Conservation (phyloP, 1,140 invertebrate species). For the Eriocheir sinensis region DNA sequence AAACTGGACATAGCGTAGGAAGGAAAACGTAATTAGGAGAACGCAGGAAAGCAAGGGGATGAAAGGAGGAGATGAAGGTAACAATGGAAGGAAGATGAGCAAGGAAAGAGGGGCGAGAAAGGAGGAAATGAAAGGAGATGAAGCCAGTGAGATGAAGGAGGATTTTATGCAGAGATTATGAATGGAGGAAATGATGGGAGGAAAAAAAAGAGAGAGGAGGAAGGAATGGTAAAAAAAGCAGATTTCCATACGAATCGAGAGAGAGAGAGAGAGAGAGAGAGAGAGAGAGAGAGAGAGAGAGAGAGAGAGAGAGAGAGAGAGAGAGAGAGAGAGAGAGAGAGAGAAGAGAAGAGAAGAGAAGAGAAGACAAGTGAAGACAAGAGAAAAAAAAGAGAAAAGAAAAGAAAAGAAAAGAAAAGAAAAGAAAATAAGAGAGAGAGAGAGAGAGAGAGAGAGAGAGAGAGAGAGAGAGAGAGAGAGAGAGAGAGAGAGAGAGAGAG, state of each 20-base stretch:
- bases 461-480: background rate
- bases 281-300: constrained; percentile 42
- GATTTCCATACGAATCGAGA: too few relatives aligned
- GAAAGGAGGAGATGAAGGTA: background rate
- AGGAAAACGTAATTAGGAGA: too few relatives aligned
- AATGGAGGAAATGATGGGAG: background rate
- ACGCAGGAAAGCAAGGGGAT: background rate
- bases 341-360: background rate
- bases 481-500: background rate
- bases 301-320: background rate
- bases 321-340: background rate
- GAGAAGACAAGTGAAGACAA: background rate
- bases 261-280: constrained; percentile 45
- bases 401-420: background rate
- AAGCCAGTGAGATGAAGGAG: background rate
- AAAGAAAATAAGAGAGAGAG: background rate
- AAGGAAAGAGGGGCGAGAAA: background rate
- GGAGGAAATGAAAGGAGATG: background rate
- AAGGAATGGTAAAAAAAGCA: background rate
- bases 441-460: background rate
- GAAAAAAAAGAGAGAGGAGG: constrained; percentile 26
- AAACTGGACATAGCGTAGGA: too few relatives aligned
- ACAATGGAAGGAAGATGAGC: background rate
- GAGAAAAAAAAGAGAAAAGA: background rate
- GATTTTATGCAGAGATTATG: background rate